phyloP scores from a whole-genome alignment of 2,113 vertebrate species.

The Pomatostomus ruficeps region DNA sequence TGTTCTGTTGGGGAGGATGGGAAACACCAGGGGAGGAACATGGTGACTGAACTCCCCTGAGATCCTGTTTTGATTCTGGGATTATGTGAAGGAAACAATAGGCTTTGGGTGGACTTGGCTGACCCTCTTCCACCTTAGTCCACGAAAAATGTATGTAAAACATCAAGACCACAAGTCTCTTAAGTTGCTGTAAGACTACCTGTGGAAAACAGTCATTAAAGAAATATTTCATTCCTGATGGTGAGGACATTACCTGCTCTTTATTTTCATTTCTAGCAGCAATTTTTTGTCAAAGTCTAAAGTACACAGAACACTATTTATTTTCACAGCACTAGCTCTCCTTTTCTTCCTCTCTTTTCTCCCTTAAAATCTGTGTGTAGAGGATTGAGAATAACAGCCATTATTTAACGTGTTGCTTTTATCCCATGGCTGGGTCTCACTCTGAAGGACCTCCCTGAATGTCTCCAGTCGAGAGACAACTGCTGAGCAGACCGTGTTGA shows the following conservation, averaged over 20 bases:
- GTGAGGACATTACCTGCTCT: background rate
- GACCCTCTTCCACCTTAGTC: background rate
- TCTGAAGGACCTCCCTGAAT: background rate
- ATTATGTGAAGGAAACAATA: rapidly evolving
- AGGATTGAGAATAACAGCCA: background rate
- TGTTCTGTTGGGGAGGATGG: background rate
- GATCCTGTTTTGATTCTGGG: background rate
- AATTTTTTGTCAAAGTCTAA: background rate
- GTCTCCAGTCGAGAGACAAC: background rate
- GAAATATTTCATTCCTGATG: background rate
- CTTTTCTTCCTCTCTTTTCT: background rate
- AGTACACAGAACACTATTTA: background rate
- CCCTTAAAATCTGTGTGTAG: background rate
- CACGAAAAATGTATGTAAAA: background rate
- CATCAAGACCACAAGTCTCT: background rate
- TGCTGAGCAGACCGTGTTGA: background rate
- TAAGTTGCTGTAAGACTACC: background rate
- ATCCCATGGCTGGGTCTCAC: rapidly evolving
- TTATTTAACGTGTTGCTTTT: background rate
- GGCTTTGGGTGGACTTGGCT: background rate
- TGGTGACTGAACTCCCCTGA: background rate
- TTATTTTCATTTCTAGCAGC: background rate
- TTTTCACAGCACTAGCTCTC: background rate
- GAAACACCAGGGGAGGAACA: background rate
- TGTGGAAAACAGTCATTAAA: background rate